Evolutionary conservation across 2,888 invertebrate species (phyloP).

Genomic region (Oscheius sp.): DNA sequence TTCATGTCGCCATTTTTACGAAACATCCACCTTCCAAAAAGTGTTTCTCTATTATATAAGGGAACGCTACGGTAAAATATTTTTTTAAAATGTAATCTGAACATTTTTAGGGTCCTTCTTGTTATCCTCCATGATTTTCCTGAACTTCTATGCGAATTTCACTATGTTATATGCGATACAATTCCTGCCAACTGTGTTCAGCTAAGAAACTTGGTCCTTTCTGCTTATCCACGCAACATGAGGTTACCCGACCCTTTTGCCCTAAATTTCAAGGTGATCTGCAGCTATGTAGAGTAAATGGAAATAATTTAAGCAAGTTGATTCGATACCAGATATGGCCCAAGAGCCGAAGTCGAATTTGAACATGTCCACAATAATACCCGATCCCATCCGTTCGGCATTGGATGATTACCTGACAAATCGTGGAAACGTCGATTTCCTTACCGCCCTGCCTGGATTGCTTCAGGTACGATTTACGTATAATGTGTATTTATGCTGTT

Average conservation of each 20-base stretch:
- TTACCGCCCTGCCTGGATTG: slow-evolving; percentile 75
- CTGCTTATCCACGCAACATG: slow-evolving; percentile 98
- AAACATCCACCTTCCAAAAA: slow-evolving; percentile 93
- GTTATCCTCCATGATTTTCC: slow-evolving; percentile 98
- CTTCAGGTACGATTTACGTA: slow-evolving; percentile 75
- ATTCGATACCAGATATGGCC: slow-evolving; percentile 71
- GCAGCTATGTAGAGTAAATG: neutral
- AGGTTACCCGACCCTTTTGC: slow-evolving; percentile 98
- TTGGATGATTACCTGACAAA: slow-evolving; percentile 93
- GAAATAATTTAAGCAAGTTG: slow-evolving; percentile 65
- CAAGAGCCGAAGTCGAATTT: slow-evolving; percentile 68
- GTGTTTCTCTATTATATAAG: slow-evolving; percentile 92
- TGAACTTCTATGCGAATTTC: slow-evolving; percentile 98
- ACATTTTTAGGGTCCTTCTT: slow-evolving; percentile 82
- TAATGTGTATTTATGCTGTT: slow-evolving; percentile 57
- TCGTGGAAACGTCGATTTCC: slow-evolving; percentile 75
- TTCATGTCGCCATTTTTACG: slow-evolving; percentile 95
- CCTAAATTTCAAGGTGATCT: slow-evolving; percentile 84
- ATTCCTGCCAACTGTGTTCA: slow-evolving; percentile 99
- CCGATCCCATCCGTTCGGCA: slow-evolving; percentile 77
- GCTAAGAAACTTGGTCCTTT: slow-evolving; percentile 96
- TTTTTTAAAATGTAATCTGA: neutral
- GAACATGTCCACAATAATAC: slow-evolving; percentile 66
- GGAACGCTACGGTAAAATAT: slow-evolving; percentile 76
- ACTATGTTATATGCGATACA: slow-evolving; percentile 98